Evolutionary conservation across 2,113 vertebrate genomes (phyloP).

Genomic region (Oncorhynchus kisutch): DNA sequence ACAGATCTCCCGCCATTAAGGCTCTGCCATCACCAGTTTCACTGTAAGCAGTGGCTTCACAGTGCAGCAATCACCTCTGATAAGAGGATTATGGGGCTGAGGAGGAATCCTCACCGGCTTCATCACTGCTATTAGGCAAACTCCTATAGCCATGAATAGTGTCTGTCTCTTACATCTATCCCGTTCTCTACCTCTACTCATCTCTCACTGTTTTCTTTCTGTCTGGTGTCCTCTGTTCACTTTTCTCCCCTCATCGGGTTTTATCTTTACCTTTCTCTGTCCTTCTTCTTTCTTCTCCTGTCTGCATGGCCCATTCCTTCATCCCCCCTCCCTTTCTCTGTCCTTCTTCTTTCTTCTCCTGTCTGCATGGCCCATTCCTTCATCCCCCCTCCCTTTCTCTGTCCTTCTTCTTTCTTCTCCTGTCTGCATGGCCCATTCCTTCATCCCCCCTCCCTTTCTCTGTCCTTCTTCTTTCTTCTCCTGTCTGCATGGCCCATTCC

Average conservation of each 20-base stretch:
- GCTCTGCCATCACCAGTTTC: too few species aligned
- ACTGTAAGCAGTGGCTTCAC: too few species aligned
- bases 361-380: neutral
- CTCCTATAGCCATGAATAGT: too few species aligned
- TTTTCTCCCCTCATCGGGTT: too few species aligned
- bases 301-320: neutral
- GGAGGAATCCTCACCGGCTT: too few species aligned
- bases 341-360: neutral
- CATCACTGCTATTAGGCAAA: too few species aligned
- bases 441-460: neutral
- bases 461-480: neutral
- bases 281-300: neutral
- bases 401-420: neutral
- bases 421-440: neutral
- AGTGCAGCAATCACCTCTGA: too few species aligned
- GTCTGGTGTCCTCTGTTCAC: too few species aligned
- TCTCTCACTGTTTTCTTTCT: neutral
- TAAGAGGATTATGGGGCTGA: too few species aligned
- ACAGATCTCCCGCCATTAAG: too few species aligned
- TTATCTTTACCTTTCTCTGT: neutral
- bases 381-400: neutral
- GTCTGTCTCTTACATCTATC: too few species aligned
- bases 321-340: neutral
- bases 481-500: neutral
- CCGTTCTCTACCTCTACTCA: too few species aligned